Percentiles rank a stretch among this genome's conserved stretches.
phyloP scores from a whole-genome alignment of 2,113 vertebrate genomes.

The Phoenicopterus ruber region DNA sequence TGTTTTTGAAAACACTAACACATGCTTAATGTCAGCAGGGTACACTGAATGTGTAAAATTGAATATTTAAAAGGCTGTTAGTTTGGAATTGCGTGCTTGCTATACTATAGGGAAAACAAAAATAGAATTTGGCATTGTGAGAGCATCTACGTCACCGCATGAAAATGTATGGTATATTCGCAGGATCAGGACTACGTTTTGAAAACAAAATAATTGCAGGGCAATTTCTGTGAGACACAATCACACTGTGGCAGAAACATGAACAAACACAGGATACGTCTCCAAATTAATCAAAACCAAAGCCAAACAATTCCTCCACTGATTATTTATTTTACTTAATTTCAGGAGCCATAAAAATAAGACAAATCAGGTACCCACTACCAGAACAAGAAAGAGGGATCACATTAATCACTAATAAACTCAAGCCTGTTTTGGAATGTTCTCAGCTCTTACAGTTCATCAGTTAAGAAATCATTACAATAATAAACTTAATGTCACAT shows the following conservation, averaged over 20 bases:
- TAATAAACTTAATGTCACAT: neutral
- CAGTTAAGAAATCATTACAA: neutral
- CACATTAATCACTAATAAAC: neutral
- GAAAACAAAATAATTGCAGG: neutral
- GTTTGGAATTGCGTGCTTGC: neutral
- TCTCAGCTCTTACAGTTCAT: neutral
- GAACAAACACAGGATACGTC: neutral
- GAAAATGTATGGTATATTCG: neutral
- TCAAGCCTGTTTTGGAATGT: neutral
- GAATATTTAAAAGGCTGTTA: neutral
- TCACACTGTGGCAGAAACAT: neutral
- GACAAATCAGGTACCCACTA: neutral
- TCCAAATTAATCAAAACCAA: neutral
- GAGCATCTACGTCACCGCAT: neutral
- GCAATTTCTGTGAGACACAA: neutral
- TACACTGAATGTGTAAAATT: fast-evolving
- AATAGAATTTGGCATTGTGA: neutral
- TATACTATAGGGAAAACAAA: neutral
- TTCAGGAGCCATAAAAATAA: neutral
- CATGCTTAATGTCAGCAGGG: neutral
- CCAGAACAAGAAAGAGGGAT: neutral
- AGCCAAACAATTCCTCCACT: neutral
- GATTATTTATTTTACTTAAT: neutral
- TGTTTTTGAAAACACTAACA: neutral
- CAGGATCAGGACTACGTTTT: neutral